These are phyloP conservation scores for Eubasilissa splendida DNA, from an alignment of 2,888 invertebrate species.

Conservation along the genomic window DNA sequence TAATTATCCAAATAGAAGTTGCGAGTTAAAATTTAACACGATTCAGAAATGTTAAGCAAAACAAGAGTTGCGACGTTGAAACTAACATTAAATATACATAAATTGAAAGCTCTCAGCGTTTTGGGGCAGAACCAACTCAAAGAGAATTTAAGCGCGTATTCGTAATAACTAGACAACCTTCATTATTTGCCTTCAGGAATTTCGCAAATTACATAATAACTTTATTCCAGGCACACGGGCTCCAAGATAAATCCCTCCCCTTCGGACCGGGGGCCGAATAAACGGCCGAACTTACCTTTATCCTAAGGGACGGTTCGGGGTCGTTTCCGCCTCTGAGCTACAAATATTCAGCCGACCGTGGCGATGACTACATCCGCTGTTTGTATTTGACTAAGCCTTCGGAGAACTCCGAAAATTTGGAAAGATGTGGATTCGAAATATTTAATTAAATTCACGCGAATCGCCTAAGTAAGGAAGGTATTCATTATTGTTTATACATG, in stretches of 20 bases:
- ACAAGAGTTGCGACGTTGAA: constrained; percentile 14
- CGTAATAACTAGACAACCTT: constrained; percentile 50
- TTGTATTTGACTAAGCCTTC: too few relatives aligned
- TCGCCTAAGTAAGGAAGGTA: too few relatives aligned
- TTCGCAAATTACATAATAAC: constrained; percentile 55
- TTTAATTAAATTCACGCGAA: too few relatives aligned
- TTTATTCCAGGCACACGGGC: constrained; percentile 49
- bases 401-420: too few relatives aligned
- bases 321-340: constrained; percentile 1
- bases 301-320: constrained; percentile 20
- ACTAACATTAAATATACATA: constrained; percentile 31
- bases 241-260: constrained; percentile 54
- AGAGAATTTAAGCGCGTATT: constrained; percentile 43
- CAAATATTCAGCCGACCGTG: not conserved
- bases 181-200: constrained; percentile 50
- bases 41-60: constrained; percentile 4
- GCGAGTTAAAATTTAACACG: not conserved
- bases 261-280: constrained; percentile 48
- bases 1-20: too few relatives aligned
- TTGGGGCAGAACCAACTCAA: constrained; percentile 22
- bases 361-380: constrained; percentile 3
- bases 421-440: too few relatives aligned
- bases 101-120: constrained; percentile 6
- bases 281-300: constrained; percentile 52
- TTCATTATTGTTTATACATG: too few relatives aligned